These are phyloP conservation scores for Hydrotaea diabolus DNA, from an alignment of 2,888 invertebrate genomes.

Conservation along the genomic window DNA sequence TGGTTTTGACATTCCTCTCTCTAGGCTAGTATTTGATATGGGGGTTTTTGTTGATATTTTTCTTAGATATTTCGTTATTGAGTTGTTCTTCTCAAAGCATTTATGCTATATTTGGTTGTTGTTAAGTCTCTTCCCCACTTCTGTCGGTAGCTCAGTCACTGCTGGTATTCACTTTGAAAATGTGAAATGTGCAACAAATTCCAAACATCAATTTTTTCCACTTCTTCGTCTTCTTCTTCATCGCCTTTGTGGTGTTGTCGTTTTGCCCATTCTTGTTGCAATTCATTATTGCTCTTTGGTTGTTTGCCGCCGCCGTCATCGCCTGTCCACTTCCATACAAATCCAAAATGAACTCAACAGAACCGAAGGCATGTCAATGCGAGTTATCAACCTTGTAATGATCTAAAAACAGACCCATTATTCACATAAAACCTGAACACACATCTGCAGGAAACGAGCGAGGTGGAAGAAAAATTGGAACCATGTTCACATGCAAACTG, in stretches of 20 bases:
- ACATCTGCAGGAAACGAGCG: no score
- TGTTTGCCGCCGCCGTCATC: background rate
- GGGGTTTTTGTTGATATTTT: background rate
- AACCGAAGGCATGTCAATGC: constrained; percentile 50
- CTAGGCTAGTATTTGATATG: background rate
- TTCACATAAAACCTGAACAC: background rate
- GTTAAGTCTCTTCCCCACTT: background rate
- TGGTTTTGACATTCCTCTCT: constrained; percentile 61
- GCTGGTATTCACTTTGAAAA: constrained; percentile 42
- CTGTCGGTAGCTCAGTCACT: background rate
- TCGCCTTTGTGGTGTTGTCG: background rate
- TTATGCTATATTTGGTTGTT: background rate
- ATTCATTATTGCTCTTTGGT: background rate
- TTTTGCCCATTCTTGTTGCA: background rate
- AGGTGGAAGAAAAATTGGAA: background rate
- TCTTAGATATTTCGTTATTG: background rate
- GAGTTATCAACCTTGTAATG: constrained; percentile 61
- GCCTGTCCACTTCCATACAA: constrained; percentile 14
- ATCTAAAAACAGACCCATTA: constrained; percentile 6
- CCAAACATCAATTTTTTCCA: constrained; percentile 41
- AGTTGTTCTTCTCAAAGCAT: background rate
- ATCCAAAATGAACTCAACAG: constrained; percentile 18
- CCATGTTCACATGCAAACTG: constrained; percentile 15
- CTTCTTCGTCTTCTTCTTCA: no score
- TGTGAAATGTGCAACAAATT: constrained; percentile 64